These are phyloP conservation scores for Daphoenositta chrysoptera DNA, from an alignment of 2,113 vertebrate genomes.

Conservation along the genomic window DNA sequence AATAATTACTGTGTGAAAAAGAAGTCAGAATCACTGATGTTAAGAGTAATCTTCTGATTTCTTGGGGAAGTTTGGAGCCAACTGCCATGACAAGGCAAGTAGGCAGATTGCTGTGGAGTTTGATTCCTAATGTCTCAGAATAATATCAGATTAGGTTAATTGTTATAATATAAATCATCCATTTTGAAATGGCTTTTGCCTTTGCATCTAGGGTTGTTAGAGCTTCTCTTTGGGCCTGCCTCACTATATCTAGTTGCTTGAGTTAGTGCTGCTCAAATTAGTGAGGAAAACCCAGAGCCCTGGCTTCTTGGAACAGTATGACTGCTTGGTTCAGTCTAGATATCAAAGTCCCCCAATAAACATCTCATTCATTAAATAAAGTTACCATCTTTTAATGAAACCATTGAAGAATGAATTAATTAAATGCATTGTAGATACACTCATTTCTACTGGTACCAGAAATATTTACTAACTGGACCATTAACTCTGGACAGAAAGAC, in stretches of 20 bases:
- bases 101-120: not conserved
- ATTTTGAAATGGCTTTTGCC: not conserved
- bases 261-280: not conserved
- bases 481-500: not conserved
- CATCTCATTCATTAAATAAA: not conserved
- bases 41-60: not conserved
- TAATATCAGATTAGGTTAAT: not conserved
- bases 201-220: not conserved
- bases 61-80: not conserved
- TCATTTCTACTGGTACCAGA: not conserved
- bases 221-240: not conserved
- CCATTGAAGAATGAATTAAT: not conserved
- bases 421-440: accelerated
- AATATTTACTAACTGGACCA: not conserved
- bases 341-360: not conserved
- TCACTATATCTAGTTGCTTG: not conserved
- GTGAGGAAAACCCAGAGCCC: not conserved
- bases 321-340: not conserved
- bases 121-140: not conserved
- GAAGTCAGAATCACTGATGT: not conserved
- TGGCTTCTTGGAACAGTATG: not conserved
- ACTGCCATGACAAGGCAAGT: not conserved
- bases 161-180: not conserved
- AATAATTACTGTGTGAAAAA: not conserved
- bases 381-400: not conserved